Evolutionary conservation across 2,113 vertebrate genomes (phyloP).

Genomic region (Mirza zaza): DNA sequence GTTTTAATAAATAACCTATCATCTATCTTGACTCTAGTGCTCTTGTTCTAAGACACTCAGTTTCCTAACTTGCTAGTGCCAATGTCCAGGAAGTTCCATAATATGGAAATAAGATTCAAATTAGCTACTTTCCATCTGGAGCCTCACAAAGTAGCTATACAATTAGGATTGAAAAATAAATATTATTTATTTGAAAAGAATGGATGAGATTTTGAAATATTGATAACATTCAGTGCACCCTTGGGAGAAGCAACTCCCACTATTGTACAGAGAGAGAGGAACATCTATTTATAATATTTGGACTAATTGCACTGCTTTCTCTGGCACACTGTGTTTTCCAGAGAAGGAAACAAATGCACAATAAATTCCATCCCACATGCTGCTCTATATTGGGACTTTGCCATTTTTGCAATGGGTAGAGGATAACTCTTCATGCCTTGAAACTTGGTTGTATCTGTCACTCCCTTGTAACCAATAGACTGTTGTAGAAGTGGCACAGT

Average conservation of each 20-base stretch:
- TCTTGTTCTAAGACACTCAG: background rate
- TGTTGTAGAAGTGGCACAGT: fast-evolving
- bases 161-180: background rate
- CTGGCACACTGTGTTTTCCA: background rate
- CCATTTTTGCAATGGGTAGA: background rate
- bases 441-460: background rate
- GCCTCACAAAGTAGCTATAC: background rate
- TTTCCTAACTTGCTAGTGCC: background rate
- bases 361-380: fast-evolving
- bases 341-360: background rate
- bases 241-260: background rate
- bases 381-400: background rate
- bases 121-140: background rate
- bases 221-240: background rate
- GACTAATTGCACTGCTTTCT: background rate
- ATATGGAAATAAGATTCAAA: background rate
- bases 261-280: background rate
- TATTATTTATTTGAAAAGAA: background rate
- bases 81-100: background rate
- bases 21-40: background rate
- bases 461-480: fast-evolving
- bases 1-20: background rate
- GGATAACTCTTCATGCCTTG: background rate
- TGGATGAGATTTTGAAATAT: background rate
- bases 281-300: background rate